Base-by-base conservation (phyloP, 2,797 vertebrate genomes). In the Coendou prehensilis region DNA sequence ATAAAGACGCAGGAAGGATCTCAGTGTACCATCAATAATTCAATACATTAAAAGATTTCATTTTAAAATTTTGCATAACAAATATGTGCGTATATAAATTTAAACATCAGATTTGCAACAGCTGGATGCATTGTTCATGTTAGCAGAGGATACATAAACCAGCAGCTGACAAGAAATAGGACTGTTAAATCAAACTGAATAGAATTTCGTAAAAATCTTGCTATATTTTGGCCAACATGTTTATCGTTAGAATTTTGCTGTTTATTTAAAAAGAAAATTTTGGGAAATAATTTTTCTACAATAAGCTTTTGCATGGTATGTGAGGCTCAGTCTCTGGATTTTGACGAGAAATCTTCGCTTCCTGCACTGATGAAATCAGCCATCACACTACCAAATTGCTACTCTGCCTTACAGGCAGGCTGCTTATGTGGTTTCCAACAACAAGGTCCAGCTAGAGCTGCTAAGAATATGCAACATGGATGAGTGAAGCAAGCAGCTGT, bases 231-330 rank as follows among this genome's bases (percentile, higher is more conserved):
- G 0, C 28, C 6, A 93, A 75, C 5, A 69, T 1, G 6, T 0
- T 76, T 28, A 8, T 9, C 14, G 67, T 41, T 52, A 54, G 33
- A 18, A 1, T 83, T 94, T 50, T 69, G 10, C 47, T 83, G 5
- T 71, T 93, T 69, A 80, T 56, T 84, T 7, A 41, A 82, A 95
- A 86, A 37, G 9, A 69, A 67, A 28, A 6, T 20, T 79, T 69
- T 80, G 1, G 33, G 69, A 57, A 37, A n/a, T n/a, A 0, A 10
- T n/a, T 85, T 80, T 84, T 71, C 2, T 18, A 22, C 10, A 3
- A n/a, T 83, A 71, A 73, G 47, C 4, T 22, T n/a, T 28, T 84
- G 0, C 18, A 64, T 2, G 63, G 7, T 13, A 81, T 61, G 83
- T 78, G 10, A 52, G 7, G 11, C 20, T 45, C 2, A 64, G 28